These are phyloP conservation scores for Eupsilia transversa DNA, from an alignment of 2,888 invertebrate species.

Conservation along the genomic window DNA sequence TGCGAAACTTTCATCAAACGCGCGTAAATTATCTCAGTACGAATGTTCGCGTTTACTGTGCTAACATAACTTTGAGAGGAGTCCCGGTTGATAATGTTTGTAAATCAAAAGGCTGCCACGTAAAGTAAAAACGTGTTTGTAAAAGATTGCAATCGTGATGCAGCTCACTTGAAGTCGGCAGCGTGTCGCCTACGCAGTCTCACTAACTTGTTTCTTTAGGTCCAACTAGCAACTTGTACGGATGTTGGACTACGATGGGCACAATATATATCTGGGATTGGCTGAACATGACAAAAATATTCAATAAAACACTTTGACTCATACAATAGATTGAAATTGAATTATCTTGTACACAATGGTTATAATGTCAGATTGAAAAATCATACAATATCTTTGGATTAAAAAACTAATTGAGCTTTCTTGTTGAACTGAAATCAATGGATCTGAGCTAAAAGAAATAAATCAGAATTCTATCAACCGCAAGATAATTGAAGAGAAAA, in stretches of 20 bases:
- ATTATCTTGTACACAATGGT: background rate
- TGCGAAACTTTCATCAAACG: slow-evolving; percentile 46
- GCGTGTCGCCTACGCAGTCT: slow-evolving; percentile 51
- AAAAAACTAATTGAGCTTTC: background rate
- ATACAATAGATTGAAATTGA: background rate
- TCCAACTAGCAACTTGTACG: background rate
- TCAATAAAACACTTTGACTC: background rate
- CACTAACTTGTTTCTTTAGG: slow-evolving; percentile 45
- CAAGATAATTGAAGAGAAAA: slow-evolving; percentile 32
- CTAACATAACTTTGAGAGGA: slow-evolving; percentile 11
- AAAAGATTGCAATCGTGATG: slow-evolving; percentile 57
- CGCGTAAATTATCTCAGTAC: slow-evolving; percentile 44
- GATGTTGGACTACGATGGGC: background rate
- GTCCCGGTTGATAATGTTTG: slow-evolving; percentile 31
- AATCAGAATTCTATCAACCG: slow-evolving; percentile 6
- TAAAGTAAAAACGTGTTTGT: slow-evolving; percentile 50
- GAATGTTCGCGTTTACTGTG: slow-evolving; percentile 23
- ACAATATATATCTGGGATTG: background rate
- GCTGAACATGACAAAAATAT: background rate
- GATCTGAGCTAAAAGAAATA: background rate
- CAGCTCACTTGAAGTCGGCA: slow-evolving; percentile 35
- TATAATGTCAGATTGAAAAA: slow-evolving; percentile 2
- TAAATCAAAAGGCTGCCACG: slow-evolving; percentile 44
- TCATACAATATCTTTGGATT: background rate
- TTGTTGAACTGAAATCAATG: slow-evolving; percentile 1